Evolutionary conservation across 2,888 invertebrate species (phyloP).

Genomic region (Agrilus cyanescens): DNA sequence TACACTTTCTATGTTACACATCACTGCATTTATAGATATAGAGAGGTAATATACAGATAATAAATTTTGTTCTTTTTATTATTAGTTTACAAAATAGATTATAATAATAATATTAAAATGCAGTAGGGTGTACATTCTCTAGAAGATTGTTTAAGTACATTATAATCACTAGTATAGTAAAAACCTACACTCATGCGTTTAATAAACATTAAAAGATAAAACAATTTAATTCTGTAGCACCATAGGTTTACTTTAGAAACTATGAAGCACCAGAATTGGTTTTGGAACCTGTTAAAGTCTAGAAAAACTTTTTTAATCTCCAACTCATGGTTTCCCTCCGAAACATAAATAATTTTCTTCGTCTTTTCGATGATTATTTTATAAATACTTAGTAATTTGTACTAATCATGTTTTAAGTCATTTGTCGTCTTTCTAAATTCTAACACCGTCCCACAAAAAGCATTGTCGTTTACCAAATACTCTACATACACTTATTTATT

Average conservation of each 20-base stretch:
- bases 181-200: conserved; percentile 15
- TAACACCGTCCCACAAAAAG: conserved; percentile 26
- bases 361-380: background rate
- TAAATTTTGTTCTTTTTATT: background rate
- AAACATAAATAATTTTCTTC: background rate
- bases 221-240: conserved; percentile 31
- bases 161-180: conserved; percentile 23
- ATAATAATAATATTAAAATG: too few relatives aligned
- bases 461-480: conserved; percentile 19
- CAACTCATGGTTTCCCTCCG: conserved; percentile 6
- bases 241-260: conserved; percentile 27
- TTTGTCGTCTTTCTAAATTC: conserved; percentile 25
- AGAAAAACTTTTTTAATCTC: conserved; percentile 20
- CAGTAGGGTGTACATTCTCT: too few relatives aligned
- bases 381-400: background rate
- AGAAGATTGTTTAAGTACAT: conserved; percentile 11
- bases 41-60: background rate
- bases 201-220: conserved; percentile 13
- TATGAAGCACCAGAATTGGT: conserved; percentile 34
- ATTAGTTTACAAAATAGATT: too few relatives aligned
- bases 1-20: background rate
- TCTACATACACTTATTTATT: conserved; percentile 17
- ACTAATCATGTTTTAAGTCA: conserved; percentile 8
- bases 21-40: too few relatives aligned
- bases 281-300: conserved; percentile 32